Evolutionary conservation across 2,797 vertebrate genomes (phyloP), one percentile per base, ranked within the genome.

Genomic region (Crypturellus tataupa): DNA sequence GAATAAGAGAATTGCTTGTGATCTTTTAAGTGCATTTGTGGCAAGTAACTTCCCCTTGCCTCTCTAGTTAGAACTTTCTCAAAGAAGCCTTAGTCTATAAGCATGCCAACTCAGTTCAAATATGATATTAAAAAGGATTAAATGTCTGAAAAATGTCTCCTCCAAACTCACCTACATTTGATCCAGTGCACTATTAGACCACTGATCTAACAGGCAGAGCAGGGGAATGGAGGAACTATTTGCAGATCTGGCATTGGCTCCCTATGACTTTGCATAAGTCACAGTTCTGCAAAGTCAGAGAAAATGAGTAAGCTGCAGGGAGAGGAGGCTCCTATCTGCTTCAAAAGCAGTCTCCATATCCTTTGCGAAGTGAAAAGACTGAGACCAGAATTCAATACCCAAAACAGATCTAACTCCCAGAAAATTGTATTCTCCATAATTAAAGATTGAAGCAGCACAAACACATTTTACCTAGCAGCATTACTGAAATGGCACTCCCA

Each of bases 261-360:
- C 73, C 65, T 67, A 13, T 93, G 90, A 87, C 84, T 87, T 93
- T 91, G 89, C 75, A 25, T 46, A 91, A 94, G 78, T 75, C 91
- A 93, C 89, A 91, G 29, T 92, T 92, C 85, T 94, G 95, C 89
- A 73, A 77, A 94, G 91, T 93, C 89, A 89, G 94, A 90, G 85
- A 87, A 94, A 89, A 85, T 81, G 6, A 92, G 77, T 88, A 77
- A 94, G 64, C 71, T 0, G 37, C 59, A 51, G 51, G 58, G 90
- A 85, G 62, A 86, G 23, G 64, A 94, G 31, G 47, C 47, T 87
- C 39, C 81, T 71, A 42, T 46, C 51, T 59, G 46, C 40, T 89
- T 94, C 70, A 80, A 76, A 93, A 95, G 55, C 33, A n/a, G 21
- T 69, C 73, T 89, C 67, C 7, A 1, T 55, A 85, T 63, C 49